These are phyloP conservation scores for Amphiprion ocellaris DNA, from an alignment of 2,113 vertebrate species.

Conservation along the genomic window DNA sequence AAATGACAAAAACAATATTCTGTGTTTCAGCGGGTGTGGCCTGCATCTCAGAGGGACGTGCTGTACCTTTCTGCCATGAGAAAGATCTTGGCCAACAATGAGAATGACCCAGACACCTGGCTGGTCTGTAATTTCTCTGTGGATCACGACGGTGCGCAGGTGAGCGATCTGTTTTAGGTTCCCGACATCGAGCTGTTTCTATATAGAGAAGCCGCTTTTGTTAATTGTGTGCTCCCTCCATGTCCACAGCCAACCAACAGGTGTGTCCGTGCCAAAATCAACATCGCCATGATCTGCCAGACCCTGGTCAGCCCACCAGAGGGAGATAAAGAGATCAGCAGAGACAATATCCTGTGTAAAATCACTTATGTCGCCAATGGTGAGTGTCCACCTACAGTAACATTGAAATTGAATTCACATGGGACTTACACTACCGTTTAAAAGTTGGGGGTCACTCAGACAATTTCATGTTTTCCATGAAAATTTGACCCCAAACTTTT, in stretches of 20 bases:
- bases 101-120: constrained; percentile 98
- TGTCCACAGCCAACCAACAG: constrained; percentile 87
- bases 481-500: too few relatives aligned
- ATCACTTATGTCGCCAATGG: constrained; percentile 99
- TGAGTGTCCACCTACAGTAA: constrained; percentile 60
- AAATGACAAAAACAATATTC: background rate
- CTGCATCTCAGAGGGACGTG: constrained; percentile 96
- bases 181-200: too few relatives aligned
- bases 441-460: too few relatives aligned
- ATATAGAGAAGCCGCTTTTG: background rate
- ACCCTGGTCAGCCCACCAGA: constrained; percentile 97
- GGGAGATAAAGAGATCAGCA: constrained; percentile 94
- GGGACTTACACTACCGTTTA: too few relatives aligned
- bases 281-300: constrained; percentile 97
- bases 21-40: constrained; percentile 93
- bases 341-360: constrained; percentile 97
- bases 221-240: background rate
- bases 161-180: constrained; percentile 73
- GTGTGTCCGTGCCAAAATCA: constrained; percentile 98
- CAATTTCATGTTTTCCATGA: too few relatives aligned
- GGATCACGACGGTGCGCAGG: constrained; percentile 94
- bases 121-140: constrained; percentile 99
- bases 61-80: constrained; percentile 96
- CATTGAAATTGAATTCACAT: too few relatives aligned
- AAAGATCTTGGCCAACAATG: constrained; percentile 91